Base-by-base conservation (phyloP, 2,888 invertebrate genomes). In the Acleris emargana region DNA sequence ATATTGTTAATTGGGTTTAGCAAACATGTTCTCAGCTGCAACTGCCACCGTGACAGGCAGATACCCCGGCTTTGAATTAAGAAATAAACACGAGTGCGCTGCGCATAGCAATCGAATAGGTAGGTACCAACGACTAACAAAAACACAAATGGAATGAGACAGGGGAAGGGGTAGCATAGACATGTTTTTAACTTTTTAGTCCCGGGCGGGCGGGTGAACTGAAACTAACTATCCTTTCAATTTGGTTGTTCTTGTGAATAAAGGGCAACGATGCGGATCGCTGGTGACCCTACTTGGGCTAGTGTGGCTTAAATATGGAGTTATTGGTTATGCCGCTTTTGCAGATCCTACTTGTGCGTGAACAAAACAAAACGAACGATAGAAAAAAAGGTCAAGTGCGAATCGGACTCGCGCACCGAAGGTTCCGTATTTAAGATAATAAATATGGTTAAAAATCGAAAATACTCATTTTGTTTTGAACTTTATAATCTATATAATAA, bases 221-320 rank as follows among this genome's bases (percentile, higher is more conserved):
- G 62, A 55, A 55, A 55, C 55, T 38, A 58, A 58, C 32, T 51
- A 52, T 52, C 52, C 47, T 58, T 59, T 59, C 54, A 53, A 63
- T 64, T 59, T 54, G 59, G 59, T 52, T 62, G 62, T 47, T 52
- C 58, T 47, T 5, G 49, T 49, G 28, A 59, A 59, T 49, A 59
- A 64, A 57, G 59, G 43, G 49, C 59, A 53, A 7, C 52, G 64
- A 42, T 58, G 25, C 47, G 53, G 58, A 59, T 53, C 58, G 59
- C 43, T 55, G 54, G 59, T 50, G 51, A 66, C 64, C 55, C 45
- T 60, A 57, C 59, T 25, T 22, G 25, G 17, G 32, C 28, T 20
- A 51, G 42, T 20, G 28, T 32, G 42, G 49, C 42, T 42, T 59
- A 54, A 64, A 45, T 16, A 55, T 55, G n/a, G 49, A 49, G 32